These are phyloP conservation scores for Mimas tiliae DNA, from an alignment of 2,888 invertebrate genomes.

Conservation along the genomic window DNA sequence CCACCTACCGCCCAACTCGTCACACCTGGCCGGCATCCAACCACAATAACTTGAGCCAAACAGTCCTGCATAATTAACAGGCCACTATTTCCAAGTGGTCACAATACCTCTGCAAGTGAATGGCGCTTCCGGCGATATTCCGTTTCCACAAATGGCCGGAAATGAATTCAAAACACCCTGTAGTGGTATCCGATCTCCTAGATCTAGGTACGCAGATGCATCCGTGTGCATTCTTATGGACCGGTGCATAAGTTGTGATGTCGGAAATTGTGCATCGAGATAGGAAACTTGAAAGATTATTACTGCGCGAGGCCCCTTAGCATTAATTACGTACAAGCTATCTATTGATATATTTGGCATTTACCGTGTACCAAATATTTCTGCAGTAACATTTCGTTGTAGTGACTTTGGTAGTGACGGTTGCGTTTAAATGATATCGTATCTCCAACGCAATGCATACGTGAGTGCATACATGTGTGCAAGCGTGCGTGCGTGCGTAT, in stretches of 20 bases:
- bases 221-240: slow-evolving; percentile 18
- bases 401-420: too few species aligned
- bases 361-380: background rate
- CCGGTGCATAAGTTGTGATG: slow-evolving; percentile 10
- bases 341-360: background rate
- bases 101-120: slow-evolving; percentile 63
- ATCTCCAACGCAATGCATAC: too few species aligned
- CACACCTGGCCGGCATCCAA: slow-evolving; percentile 18
- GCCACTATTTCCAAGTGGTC: slow-evolving; percentile 33
- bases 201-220: slow-evolving; percentile 23
- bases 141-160: slow-evolving; percentile 70
- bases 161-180: slow-evolving; percentile 78
- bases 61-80: slow-evolving; percentile 19
- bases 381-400: too few species aligned
- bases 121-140: slow-evolving; percentile 64
- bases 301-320: background rate
- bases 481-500: too few species aligned
- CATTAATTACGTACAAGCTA: background rate
- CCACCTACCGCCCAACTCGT: slow-evolving; percentile 24
- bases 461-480: too few species aligned
- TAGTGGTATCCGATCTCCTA: slow-evolving; percentile 64
- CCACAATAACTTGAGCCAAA: slow-evolving; percentile 12
- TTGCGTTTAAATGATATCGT: too few species aligned
- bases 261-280: background rate
- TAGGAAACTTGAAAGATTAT: background rate